Evolutionary conservation across 2,888 invertebrate species (phyloP).

Genomic region (Chaetogeoica ovagalla): DNA sequence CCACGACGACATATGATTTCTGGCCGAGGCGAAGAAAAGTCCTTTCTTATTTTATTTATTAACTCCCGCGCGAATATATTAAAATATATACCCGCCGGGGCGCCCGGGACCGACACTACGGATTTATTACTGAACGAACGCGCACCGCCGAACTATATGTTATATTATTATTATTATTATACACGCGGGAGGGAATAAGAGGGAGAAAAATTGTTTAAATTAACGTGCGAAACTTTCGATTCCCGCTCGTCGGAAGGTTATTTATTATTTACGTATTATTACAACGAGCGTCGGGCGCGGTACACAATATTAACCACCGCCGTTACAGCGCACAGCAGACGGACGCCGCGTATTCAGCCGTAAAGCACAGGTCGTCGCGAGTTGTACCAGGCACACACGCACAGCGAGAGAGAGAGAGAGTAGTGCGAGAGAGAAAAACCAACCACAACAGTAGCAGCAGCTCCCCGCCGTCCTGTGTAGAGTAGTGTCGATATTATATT

Average conservation of each 20-base stretch:
- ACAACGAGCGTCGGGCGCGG: too few species aligned
- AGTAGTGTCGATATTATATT: neutral
- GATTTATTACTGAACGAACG: too few species aligned
- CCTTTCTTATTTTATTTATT: too few species aligned
- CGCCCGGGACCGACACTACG: too few species aligned
- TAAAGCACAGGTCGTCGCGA: constrained; percentile 22
- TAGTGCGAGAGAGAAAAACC: too few species aligned
- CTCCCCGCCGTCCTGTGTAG: constrained; percentile 24
- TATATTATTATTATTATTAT: too few species aligned
- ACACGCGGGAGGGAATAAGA: too few species aligned
- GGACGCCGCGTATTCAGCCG: neutral
- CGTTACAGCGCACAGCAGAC: constrained; percentile 12
- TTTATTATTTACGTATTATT: too few species aligned
- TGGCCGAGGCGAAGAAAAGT: neutral
- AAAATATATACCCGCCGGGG: too few species aligned
- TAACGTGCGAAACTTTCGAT: constrained; percentile 48
- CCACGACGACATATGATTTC: constrained; percentile 23
- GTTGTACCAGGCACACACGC: constrained; percentile 40
- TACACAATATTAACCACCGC: neutral
- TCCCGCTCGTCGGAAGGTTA: neutral
- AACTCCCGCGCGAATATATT: too few species aligned
- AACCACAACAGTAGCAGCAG: neutral
- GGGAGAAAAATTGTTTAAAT: constrained; percentile 33
- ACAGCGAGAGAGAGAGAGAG: too few species aligned
- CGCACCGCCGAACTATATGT: too few species aligned